Conservation (phyloP, 2,797 vertebrate species). For the Falco novaeseelandiae region DNA sequence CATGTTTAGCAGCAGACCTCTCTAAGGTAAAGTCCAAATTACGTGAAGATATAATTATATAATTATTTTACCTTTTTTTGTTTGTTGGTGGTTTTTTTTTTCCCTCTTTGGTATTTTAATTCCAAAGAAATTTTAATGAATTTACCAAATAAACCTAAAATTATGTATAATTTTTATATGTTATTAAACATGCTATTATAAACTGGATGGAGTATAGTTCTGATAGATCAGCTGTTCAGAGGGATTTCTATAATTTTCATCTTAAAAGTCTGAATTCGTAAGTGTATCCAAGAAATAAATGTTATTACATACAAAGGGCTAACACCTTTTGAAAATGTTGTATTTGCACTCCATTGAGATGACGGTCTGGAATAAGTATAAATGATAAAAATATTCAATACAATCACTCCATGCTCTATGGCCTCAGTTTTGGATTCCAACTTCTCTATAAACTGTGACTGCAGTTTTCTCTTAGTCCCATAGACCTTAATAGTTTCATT, state of each 20-base stretch:
- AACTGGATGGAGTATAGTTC: background rate
- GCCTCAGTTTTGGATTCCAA: background rate
- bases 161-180: background rate
- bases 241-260: background rate
- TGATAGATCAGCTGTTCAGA: background rate
- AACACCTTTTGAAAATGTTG: background rate
- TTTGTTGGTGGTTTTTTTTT: background rate
- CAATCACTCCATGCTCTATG: background rate
- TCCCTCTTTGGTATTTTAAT: background rate
- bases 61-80: background rate
- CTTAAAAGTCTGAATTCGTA: background rate
- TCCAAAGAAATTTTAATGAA: background rate
- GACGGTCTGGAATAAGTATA: background rate
- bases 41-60: background rate
- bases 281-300: background rate
- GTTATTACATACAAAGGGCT: background rate
- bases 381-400: background rate
- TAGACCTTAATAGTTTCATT: background rate
- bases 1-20: background rate
- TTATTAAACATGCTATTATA: background rate
- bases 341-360: background rate
- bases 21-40: background rate
- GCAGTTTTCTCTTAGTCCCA: background rate
- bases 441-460: background rate
- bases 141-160: background rate